These are phyloP conservation scores for Cinclus mexicanus DNA, from an alignment of 2,113 vertebrate genomes.

Conservation along the genomic window DNA sequence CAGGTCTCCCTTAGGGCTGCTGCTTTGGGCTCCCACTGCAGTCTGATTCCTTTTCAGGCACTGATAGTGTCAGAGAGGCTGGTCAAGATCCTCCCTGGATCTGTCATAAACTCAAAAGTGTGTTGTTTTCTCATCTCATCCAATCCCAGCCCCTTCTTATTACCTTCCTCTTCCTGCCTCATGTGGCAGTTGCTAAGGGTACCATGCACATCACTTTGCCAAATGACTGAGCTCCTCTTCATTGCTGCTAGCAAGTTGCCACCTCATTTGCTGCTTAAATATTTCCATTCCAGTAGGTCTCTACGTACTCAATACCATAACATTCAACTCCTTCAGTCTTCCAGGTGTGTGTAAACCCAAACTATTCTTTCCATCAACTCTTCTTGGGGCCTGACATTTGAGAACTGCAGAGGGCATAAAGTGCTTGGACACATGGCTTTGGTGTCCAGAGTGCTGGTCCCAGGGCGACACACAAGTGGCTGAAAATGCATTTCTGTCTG, in stretches of 20 bases:
- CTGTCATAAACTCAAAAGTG: not conserved
- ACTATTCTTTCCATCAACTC: not conserved
- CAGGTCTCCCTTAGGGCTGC: not conserved
- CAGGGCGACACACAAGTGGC: not conserved
- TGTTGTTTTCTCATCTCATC: not conserved
- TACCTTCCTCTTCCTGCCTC: not conserved
- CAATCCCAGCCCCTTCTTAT: no score
- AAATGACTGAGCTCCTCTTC: not conserved
- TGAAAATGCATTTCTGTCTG: not conserved
- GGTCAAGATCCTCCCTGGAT: not conserved
- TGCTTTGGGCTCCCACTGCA: not conserved
- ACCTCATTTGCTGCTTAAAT: not conserved
- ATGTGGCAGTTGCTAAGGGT: not conserved
- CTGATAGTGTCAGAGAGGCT: not conserved
- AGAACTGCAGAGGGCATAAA: not conserved
- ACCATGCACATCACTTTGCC: rapidly evolving
- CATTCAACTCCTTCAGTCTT: not conserved
- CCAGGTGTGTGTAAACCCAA: not conserved
- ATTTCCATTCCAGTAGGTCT: not conserved
- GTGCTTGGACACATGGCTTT: rapidly evolving
- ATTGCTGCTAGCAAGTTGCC: not conserved
- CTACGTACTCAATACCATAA: not conserved
- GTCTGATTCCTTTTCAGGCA: not conserved
- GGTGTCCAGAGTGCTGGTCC: rapidly evolving
- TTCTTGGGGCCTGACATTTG: not conserved